phyloP scores from a whole-genome alignment of 2,888 invertebrate genomes.

The Neria commutata region DNA sequence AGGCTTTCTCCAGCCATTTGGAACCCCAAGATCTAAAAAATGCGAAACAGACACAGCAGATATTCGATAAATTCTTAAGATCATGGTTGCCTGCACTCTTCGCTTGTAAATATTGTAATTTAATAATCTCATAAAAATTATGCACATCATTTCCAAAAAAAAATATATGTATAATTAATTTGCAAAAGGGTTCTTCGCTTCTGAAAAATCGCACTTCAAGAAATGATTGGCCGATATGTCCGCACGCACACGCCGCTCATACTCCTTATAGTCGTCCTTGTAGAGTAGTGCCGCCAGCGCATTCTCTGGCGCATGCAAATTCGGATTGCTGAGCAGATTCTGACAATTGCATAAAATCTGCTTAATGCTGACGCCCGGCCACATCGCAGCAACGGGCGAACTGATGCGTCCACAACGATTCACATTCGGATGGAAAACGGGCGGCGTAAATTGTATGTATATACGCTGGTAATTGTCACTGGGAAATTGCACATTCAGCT shows the following conservation, averaged over 20 bases:
- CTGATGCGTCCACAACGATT: conserved; percentile 8
- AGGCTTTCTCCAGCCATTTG: too few relatives aligned
- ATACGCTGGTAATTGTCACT: neutral
- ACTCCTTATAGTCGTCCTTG: neutral
- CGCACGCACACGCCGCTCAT: conserved; percentile 13
- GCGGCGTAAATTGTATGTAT: neutral
- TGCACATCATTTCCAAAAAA: too few relatives aligned
- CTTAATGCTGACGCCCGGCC: conserved; percentile 21
- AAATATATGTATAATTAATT: too few relatives aligned
- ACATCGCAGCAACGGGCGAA: conserved; percentile 1
- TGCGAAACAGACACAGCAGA: too few relatives aligned
- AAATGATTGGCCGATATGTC: conserved; percentile 4
- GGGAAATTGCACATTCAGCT: conserved; percentile 17
- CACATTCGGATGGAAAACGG: conserved; percentile 32
- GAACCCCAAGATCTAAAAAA: too few relatives aligned
- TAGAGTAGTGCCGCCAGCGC: conserved; percentile 9
- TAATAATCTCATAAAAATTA: too few relatives aligned
- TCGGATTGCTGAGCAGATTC: conserved; percentile 25
- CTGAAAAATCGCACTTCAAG: too few relatives aligned
- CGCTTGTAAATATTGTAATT: too few relatives aligned
- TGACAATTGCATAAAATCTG: conserved; percentile 25
- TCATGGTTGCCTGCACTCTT: too few relatives aligned
- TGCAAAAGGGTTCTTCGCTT: too few relatives aligned
- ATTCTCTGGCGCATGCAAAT: conserved; percentile 16
- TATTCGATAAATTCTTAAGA: too few relatives aligned